Percentiles rank a stretch among this genome's conserved stretches.
Evolutionary conservation across 2,113 vertebrate species (phyloP).

Genomic region (Phrynosoma platyrhinos): DNA sequence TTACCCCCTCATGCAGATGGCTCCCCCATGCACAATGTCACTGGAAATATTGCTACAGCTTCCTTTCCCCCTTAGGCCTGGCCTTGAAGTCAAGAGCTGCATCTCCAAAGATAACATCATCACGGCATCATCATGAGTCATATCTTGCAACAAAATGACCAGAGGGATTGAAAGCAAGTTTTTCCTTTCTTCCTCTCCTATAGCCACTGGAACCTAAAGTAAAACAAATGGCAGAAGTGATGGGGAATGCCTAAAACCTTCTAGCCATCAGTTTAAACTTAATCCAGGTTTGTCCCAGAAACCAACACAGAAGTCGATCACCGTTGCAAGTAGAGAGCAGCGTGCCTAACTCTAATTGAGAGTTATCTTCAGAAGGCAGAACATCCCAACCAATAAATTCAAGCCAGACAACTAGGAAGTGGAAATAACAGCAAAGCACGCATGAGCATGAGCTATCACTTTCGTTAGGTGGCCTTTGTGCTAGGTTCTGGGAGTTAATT

Average conservation of each 20-base stretch:
- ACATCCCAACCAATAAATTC: background rate
- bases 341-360: rapidly evolving
- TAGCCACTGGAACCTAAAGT: background rate
- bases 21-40: background rate
- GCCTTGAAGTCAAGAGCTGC: background rate
- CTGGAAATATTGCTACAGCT: background rate
- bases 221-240: background rate
- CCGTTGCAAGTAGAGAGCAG: rapidly evolving
- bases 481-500: conserved; percentile 44
- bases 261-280: background rate
- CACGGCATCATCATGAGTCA: rapidly evolving
- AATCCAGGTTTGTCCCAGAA: background rate
- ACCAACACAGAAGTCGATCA: background rate
- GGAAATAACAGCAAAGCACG: background rate
- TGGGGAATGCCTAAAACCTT: background rate
- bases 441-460: background rate
- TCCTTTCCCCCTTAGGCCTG: background rate
- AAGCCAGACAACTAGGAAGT: background rate
- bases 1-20: background rate
- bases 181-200: rapidly evolving
- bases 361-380: background rate
- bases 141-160: rapidly evolving
- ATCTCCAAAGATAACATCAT: conserved; percentile 18
- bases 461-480: conserved; percentile 33
- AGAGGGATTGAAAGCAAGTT: rapidly evolving